Base-by-base conservation (phyloP, 1,140 invertebrate genomes). In the Zaprionus africanus region DNA sequence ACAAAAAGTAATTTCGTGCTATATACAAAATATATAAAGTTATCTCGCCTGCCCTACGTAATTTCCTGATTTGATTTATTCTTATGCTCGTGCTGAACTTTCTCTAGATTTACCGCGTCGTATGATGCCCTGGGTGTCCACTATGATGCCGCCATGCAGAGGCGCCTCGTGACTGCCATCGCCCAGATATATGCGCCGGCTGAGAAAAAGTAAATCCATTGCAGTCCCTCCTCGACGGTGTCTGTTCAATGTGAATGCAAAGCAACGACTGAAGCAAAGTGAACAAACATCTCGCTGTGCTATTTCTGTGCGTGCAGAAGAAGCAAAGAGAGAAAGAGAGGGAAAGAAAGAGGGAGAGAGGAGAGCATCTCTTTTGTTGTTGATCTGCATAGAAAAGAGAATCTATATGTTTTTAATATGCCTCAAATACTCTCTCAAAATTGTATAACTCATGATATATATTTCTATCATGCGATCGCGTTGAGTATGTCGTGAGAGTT, bases 141-240 rank as follows among this genome's bases (percentile, higher is more conserved):
- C 91, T 19, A 93, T 68, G 57, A 93, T 92, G 34, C 92, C 92
- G 49, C 92, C 92, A 43, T 90, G 76, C 7, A 91, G 75, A 11
- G 82, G 76, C 46, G 5, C 58, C 22, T 78, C 68, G 11, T 80
- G 72, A 38, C 54, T 79, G 56, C 68, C 79, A 58, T 76, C 76
- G 73, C 90, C 91, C 49, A 92, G 41, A 34, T 80, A 93, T 71
- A 93, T 92, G 11, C 88, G 81, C 56, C 83, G 82, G 78, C 92
- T 92, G 31, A 93, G 73, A 41, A 92, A 93, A 51, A 92, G 82
- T 61, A 92, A 79, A 77, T 93, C 90, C 91, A 92, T 93, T 65
- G 24, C n/a, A 17, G 0, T 17, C 6, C 41, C 1, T 17, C 41
- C 1, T 17, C 56, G 28, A 60, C 15, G 26, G 54, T 72, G 31